Evolutionary conservation across 2,888 invertebrate species (phyloP), one percentile per base, ranked within the genome.

Genomic region (Hydroisotoma schaefferi): DNA sequence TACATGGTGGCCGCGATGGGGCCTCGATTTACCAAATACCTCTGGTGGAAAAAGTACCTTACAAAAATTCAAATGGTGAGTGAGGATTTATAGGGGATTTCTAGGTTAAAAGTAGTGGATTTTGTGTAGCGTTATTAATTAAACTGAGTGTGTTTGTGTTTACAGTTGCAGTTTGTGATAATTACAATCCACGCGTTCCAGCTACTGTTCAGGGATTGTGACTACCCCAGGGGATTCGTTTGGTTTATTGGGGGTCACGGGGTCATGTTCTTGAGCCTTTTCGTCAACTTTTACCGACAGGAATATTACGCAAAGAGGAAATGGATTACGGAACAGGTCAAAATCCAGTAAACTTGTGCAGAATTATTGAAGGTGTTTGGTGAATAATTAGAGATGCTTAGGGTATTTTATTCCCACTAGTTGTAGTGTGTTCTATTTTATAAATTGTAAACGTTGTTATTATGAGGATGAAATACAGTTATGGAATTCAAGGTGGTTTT

Each of bases 211-310:
- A 86, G 87, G 74, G 88, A 91, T 58, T 95, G 94, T 82, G 86
- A 91, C 78, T 95, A 94, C 80, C 94, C 94, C 55, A 71, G 57
- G 49, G 90, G 88, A n/a, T 92, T 92, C 79, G 90, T 90, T 70
- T 91, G 90, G 90, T 94, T 90, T 90, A 95, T 95, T 76, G 93
- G 93, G 59, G 85, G 90, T 82, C 94, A 95, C 79, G 94, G 94
- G 1, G 85, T 94, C 69, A 88, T 95, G 85, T 95, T 95, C 85
- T 89, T 92, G 83, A 87, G 91, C 83, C 83, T 95, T 63, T 95
- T 95, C 83, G 88, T 87, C 75, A 88, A 94, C 77, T 95, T 94
- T 82, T 95, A 94, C 83, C 87, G 87, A 76, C 85, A 88, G 77
- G 84, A 86, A 20, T 91, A 91, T 25, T 46, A 6, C 20, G 6